Evolutionary conservation across 2,888 invertebrate species (phyloP).

Genomic region (Cryptops parisi): DNA sequence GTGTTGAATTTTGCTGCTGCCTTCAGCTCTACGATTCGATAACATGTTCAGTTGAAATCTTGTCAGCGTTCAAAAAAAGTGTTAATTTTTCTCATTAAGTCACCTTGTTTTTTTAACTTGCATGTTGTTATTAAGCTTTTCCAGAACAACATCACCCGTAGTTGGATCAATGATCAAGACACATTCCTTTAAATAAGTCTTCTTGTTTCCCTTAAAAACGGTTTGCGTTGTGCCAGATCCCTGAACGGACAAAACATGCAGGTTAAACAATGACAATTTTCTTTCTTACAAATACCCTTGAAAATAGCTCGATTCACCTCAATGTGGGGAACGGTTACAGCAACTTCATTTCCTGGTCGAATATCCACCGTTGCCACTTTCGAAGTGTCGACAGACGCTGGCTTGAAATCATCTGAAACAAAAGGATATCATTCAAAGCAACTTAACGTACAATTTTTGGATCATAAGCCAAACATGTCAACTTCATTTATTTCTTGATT

Average conservation of each 20-base stretch:
- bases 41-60: too few species aligned
- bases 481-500: too few species aligned
- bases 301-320: too few species aligned
- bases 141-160: conserved; percentile 85
- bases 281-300: too few species aligned
- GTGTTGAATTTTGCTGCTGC: conserved; percentile 20
- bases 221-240: conserved; percentile 81
- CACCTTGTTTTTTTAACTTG: conserved; percentile 83
- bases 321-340: conserved; percentile 87
- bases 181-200: conserved; percentile 85
- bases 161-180: conserved; percentile 82
- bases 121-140: conserved; percentile 79
- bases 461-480: too few species aligned
- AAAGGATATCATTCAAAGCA: too few species aligned
- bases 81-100: too few species aligned
- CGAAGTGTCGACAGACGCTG: conserved; percentile 88
- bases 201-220: conserved; percentile 86
- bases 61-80: too few species aligned
- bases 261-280: not conserved
- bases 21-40: conserved; percentile 23
- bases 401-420: conserved; percentile 89
- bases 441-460: conserved; percentile 7
- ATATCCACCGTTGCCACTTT: conserved; percentile 84
- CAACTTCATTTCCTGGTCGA: conserved; percentile 59
- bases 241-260: conserved; percentile 17